These are phyloP conservation scores for Vireo altiloquus DNA, from an alignment of 2,113 vertebrate genomes.

Conservation along the genomic window DNA sequence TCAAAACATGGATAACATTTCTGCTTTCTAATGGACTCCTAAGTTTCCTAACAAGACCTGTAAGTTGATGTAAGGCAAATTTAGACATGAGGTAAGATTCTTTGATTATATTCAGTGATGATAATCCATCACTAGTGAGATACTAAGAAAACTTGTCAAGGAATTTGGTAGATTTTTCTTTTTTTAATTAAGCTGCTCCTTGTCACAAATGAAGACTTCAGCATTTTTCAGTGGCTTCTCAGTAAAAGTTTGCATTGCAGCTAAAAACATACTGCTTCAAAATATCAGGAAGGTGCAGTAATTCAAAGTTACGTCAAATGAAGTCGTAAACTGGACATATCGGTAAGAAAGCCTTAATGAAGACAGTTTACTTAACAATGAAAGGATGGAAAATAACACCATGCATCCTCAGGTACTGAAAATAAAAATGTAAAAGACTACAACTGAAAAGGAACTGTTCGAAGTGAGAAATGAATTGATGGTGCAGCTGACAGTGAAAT, in stretches of 20 bases:
- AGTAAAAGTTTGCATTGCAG: background rate
- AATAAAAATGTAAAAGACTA: background rate
- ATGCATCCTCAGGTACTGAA: background rate
- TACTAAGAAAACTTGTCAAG: background rate
- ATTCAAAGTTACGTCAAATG: background rate
- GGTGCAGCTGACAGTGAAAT: background rate
- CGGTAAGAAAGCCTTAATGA: background rate
- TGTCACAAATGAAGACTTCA: background rate
- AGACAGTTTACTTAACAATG: background rate
- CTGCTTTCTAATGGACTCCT: background rate
- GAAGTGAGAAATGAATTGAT: background rate
- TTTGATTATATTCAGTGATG: background rate
- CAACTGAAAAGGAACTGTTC: background rate
- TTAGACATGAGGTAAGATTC: background rate
- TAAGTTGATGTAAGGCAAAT: background rate
- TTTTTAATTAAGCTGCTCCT: background rate
- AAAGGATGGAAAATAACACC: background rate
- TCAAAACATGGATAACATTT: background rate
- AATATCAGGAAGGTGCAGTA: background rate
- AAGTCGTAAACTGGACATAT: background rate
- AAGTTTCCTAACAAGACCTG: background rate
- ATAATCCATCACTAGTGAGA: background rate
- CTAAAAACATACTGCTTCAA: background rate
- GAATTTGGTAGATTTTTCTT: background rate
- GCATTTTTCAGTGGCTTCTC: background rate